These are phyloP conservation scores for Anguilla anguilla DNA, from an alignment of 2,797 vertebrate genomes.

Conservation along the genomic window DNA sequence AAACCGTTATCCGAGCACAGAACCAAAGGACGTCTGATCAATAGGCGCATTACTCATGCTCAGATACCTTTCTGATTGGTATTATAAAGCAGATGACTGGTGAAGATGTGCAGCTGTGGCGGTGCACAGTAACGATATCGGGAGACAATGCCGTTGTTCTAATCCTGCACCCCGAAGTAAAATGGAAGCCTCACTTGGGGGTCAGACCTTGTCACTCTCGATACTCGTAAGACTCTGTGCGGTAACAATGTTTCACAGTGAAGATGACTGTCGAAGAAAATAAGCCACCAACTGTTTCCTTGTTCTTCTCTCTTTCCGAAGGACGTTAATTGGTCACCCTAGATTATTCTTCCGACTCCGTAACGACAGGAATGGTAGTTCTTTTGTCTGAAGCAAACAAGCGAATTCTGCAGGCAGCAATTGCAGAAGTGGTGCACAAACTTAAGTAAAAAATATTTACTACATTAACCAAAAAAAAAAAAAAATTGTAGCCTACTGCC, in stretches of 20 bases:
- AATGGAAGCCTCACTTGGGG: not conserved
- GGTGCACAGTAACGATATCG: not conserved
- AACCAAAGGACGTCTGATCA: slow-evolving; percentile 17
- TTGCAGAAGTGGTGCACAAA: not conserved
- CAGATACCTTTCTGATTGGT: slow-evolving; percentile 23
- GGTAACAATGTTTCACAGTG: slow-evolving; percentile 54
- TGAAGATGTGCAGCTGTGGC: slow-evolving; percentile 21
- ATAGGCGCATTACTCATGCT: slow-evolving; percentile 11
- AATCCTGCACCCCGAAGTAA: not conserved
- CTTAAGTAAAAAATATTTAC: not conserved
- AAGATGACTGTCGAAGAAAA: slow-evolving; percentile 56
- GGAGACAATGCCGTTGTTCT: slow-evolving; percentile 23
- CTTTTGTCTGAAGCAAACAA: slow-evolving; percentile 1
- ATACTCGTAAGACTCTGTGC: slow-evolving; percentile 60
- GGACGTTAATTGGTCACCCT: slow-evolving; percentile 3
- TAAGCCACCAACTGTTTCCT: slow-evolving; percentile 24
- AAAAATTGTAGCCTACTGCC: not conserved
- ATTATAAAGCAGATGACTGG: slow-evolving; percentile 8
- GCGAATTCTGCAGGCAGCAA: not conserved
- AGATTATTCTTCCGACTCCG: not conserved
- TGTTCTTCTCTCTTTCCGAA: not conserved
- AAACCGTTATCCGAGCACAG: not conserved
- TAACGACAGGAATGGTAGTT: not conserved
- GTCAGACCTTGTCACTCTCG: slow-evolving; percentile 64
- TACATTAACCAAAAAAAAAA: not conserved